Evolutionary conservation across 2,888 invertebrate genomes (phyloP).

Genomic region (Scaptomyza reducta): DNA sequence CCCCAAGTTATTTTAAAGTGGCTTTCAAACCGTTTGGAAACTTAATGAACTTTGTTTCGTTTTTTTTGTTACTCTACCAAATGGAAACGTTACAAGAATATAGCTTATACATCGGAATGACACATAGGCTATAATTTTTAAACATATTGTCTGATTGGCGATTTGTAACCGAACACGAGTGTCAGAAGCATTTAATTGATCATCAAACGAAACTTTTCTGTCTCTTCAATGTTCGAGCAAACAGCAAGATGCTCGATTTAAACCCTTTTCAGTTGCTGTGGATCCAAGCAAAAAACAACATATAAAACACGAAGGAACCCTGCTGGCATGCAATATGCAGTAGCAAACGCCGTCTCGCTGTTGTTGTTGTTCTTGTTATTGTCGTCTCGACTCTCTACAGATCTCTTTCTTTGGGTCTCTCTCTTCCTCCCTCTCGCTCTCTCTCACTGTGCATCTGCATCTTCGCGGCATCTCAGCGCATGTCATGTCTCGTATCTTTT

Average conservation of each 20-base stretch:
- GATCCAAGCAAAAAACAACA: background rate
- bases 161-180: constrained; percentile 11
- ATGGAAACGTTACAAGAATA: no score
- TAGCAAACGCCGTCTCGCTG: constrained; percentile 34
- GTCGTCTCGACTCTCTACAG: background rate
- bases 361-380: background rate
- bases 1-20: background rate
- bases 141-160: no score
- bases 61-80: no score
- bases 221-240: constrained; percentile 28
- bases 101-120: no score
- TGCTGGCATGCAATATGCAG: constrained; percentile 51
- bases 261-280: background rate
- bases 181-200: constrained; percentile 54
- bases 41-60: no score
- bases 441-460: constrained; percentile 47
- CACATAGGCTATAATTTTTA: no score
- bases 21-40: background rate
- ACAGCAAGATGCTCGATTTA: constrained; percentile 27
- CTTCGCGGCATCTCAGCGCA: constrained; percentile 69
- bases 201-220: constrained; percentile 32
- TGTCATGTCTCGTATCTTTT: constrained; percentile 79
- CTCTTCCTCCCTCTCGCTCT: background rate
- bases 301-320: constrained; percentile 9
- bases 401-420: background rate